Evolutionary conservation across 2,797 vertebrate species (phyloP).

Genomic region (Phataginus tetradactyla): DNA sequence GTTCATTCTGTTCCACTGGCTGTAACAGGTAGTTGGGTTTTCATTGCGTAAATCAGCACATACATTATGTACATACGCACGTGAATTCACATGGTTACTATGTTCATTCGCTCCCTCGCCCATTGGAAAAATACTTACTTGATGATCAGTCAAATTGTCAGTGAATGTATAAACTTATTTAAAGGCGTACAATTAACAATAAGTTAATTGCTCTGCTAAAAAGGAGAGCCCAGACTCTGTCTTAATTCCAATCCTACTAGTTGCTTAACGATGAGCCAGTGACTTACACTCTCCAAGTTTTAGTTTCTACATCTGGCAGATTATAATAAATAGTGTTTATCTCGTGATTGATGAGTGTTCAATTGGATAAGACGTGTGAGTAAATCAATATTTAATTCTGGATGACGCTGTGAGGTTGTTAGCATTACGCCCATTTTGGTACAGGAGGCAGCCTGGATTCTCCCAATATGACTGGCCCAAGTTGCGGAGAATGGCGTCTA

Average conservation of each 20-base stretch:
- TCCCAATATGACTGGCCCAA: neutral
- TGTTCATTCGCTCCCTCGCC: neutral
- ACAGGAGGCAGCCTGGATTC: neutral
- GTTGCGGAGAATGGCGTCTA: neutral
- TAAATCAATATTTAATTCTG: conserved; percentile 34
- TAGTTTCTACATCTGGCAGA: neutral
- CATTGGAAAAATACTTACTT: neutral
- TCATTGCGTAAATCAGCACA: neutral
- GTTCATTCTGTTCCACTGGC: neutral
- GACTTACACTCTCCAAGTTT: neutral
- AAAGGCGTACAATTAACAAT: neutral
- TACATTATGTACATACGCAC: neutral
- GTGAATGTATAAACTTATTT: neutral
- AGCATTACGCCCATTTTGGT: neutral
- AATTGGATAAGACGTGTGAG: neutral
- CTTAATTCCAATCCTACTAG: neutral
- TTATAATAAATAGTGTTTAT: neutral
- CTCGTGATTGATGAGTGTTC: neutral
- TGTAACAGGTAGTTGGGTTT: neutral
- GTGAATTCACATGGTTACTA: neutral
- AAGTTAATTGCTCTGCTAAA: neutral
- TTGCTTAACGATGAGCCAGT: neutral
- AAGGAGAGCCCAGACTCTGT: neutral
- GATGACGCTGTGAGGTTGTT: neutral
- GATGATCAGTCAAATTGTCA: neutral